phyloP scores from a whole-genome alignment of 2,888 invertebrate species.

The Platycheirus albimanus region DNA sequence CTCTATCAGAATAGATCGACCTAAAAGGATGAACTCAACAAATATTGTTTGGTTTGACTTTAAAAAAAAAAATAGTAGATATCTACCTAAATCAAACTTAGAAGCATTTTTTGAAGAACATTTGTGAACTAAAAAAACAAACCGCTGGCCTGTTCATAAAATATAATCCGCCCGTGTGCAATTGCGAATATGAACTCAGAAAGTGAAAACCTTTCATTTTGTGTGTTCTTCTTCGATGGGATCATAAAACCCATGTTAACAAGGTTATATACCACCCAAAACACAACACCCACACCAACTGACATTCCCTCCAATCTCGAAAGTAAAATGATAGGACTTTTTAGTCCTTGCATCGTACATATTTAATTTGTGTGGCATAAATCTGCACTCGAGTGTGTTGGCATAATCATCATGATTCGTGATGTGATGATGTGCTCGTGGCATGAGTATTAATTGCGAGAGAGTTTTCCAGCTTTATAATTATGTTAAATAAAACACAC shows the following conservation, averaged over 20 bases:
- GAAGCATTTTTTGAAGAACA: too few relatives aligned
- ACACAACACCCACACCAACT: background rate
- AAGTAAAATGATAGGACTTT: constrained; percentile 35
- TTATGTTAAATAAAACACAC: constrained; percentile 61
- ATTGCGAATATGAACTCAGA: too few relatives aligned
- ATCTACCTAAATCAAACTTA: too few relatives aligned
- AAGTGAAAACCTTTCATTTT: constrained; percentile 28
- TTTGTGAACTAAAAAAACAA: too few relatives aligned
- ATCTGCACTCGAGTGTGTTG: constrained; percentile 37
- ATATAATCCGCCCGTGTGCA: too few relatives aligned
- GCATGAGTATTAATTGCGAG: constrained; percentile 51
- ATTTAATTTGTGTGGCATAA: constrained; percentile 45
- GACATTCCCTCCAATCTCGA: background rate
- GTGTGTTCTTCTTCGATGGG: constrained; percentile 16
- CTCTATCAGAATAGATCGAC: too few relatives aligned
- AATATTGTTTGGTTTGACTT: too few relatives aligned
- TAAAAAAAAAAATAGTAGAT: too few relatives aligned
- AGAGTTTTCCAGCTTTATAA: constrained; percentile 49
- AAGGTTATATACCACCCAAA: constrained; percentile 41
- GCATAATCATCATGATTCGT: constrained; percentile 24
- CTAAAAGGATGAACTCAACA: too few relatives aligned
- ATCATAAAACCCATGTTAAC: constrained; percentile 39
- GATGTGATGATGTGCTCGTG: constrained; percentile 23
- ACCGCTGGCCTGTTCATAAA: too few relatives aligned
- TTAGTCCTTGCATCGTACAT: constrained; percentile 32